Percentiles rank a stretch among this genome's conserved stretches.
Evolutionary conservation across 2,888 invertebrate genomes (phyloP).

Genomic region (Biston stratarius): DNA sequence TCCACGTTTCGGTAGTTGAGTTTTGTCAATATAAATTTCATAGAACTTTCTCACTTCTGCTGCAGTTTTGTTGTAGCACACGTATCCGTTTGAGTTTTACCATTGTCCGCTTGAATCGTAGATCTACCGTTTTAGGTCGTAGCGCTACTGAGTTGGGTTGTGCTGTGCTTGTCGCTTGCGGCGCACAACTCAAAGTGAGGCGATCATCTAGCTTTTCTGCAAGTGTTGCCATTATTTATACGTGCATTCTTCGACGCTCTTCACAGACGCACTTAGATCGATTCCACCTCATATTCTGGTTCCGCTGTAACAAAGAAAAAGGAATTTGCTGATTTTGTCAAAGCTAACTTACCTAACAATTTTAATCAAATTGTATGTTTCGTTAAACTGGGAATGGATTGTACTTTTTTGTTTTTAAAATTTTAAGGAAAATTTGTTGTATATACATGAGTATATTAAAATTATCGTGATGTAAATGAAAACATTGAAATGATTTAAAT

Average conservation of each 20-base stretch:
- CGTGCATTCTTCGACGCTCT: conserved; percentile 49
- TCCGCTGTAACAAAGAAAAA: conserved; percentile 76
- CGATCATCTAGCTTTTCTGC: background rate
- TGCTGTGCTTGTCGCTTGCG: conserved; percentile 1
- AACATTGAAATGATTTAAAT: background rate
- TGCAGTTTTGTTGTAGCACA: background rate
- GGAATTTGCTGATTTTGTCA: conserved; percentile 46
- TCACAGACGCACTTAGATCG: conserved; percentile 79
- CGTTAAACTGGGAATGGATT: background rate
- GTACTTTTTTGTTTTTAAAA: too few species aligned
- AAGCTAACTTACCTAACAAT: conserved; percentile 23
- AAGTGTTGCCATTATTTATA: conserved; percentile 18
- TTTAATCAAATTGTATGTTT: conserved; percentile 19
- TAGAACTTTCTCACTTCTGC: too few species aligned
- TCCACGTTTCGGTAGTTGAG: background rate
- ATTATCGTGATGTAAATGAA: background rate
- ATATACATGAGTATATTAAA: background rate
- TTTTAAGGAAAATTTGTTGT: too few species aligned
- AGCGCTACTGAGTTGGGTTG: conserved; percentile 9
- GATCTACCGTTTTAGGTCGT: background rate
- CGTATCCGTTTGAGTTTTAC: too few species aligned
- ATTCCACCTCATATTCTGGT: conserved; percentile 81
- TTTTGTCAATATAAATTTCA: background rate
- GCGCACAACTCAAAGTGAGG: background rate
- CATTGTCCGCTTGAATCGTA: conserved; percentile 6